phyloP scores from a whole-genome alignment of 1,140 invertebrate genomes.

The Ruditapes philippinarum region DNA sequence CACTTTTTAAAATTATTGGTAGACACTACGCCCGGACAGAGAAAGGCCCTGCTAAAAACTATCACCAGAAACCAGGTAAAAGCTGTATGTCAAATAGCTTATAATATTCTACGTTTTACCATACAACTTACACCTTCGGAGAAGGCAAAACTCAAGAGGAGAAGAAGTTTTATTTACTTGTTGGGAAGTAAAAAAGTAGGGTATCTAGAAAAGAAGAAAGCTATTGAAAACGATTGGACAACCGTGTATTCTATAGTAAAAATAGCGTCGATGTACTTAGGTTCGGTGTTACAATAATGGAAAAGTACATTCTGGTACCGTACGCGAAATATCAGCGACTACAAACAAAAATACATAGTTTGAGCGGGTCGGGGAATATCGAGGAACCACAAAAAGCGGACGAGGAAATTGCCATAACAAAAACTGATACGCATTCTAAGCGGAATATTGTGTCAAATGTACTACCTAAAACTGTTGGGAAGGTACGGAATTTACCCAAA shows the following conservation, averaged over 20 bases:
- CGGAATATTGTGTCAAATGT: not conserved
- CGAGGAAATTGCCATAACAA: too few species aligned
- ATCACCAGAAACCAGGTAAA: not conserved
- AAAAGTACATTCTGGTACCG: constrained; percentile 3
- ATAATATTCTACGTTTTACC: constrained; percentile 1
- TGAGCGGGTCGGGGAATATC: not conserved
- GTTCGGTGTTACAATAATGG: constrained; percentile 9
- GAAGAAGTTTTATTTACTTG: not conserved
- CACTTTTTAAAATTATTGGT: constrained; percentile 10
- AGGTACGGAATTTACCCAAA: constrained; percentile 38
- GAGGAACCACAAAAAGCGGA: too few species aligned
- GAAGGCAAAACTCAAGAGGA: not conserved
- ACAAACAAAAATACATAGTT: not conserved
- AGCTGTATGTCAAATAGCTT: not conserved
- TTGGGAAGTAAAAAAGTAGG: not conserved
- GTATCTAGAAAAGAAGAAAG: not conserved
- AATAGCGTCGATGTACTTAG: not conserved
- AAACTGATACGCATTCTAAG: too few species aligned
- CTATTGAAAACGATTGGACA: not conserved
- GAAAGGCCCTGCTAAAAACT: not conserved
- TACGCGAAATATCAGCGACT: constrained; percentile 13
- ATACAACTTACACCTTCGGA: not conserved
- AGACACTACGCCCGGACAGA: not conserved
- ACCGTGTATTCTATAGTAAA: not conserved
- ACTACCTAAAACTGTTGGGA: not conserved